Conservation (phyloP, 2,113 vertebrate genomes). For the Pterocles gutturalis region DNA sequence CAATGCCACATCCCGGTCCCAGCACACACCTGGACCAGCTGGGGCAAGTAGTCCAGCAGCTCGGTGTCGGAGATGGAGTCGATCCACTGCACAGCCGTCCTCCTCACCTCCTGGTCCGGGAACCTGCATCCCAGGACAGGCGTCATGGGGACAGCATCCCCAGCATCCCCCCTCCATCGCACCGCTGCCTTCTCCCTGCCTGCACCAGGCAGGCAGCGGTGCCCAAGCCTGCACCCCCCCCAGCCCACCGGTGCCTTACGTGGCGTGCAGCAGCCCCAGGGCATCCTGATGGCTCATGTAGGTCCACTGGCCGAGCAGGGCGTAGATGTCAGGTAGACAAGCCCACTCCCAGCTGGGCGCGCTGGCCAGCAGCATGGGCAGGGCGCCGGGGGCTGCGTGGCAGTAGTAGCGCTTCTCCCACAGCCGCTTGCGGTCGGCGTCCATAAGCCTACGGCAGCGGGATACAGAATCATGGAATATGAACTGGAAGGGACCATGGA, state of each 20-base stretch:
- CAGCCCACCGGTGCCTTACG: slow-evolving; percentile 74
- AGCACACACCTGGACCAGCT: slow-evolving; percentile 90
- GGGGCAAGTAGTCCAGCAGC: slow-evolving; percentile 94
- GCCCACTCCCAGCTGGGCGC: slow-evolving; percentile 98
- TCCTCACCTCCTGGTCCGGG: slow-evolving; percentile 94
- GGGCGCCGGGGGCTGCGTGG: slow-evolving; percentile 82
- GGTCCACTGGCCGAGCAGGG: slow-evolving; percentile 91
- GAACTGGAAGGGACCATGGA: too few species aligned
- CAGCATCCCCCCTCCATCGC: neutral
- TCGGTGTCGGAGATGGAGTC: slow-evolving; percentile 92
- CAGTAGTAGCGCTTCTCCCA: slow-evolving; percentile 96
- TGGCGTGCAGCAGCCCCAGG: slow-evolving; percentile 92
- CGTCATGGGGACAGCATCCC: neutral
- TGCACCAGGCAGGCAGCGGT: neutral
- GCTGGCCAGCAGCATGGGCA: slow-evolving; percentile 93
- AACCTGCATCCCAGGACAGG: slow-evolving; percentile 76
- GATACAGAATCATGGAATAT: too few species aligned
- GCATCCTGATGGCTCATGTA: slow-evolving; percentile 92
- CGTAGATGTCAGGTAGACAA: slow-evolving; percentile 93
- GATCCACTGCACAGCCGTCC: slow-evolving; percentile 94
- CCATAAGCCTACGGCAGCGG: slow-evolving; percentile 80
- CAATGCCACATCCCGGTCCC: neutral
- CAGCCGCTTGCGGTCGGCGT: slow-evolving; percentile 84
- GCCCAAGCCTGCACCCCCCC: neutral
- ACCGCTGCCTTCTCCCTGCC: neutral